A percentile compares a stretch with the other conserved stretches of the same genome.
Evolutionary conservation across 2,797 vertebrate genomes (phyloP).

Genomic region (Propithecus perrieri): DNA sequence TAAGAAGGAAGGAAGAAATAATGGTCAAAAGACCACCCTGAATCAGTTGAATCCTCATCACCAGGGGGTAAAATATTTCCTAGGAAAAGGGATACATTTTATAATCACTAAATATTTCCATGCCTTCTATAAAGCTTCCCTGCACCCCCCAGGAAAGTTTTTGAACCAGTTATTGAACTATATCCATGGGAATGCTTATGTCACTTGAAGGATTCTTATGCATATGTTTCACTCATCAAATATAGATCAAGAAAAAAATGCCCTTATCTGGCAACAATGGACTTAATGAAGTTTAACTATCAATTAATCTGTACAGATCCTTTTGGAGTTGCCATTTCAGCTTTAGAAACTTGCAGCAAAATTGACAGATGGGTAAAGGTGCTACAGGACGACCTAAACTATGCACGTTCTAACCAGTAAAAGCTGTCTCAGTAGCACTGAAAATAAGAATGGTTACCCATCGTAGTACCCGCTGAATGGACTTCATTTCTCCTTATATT

Average conservation of each 20-base stretch:
- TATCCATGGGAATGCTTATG: neutral
- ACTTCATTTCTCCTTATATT: neutral
- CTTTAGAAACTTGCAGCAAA: conserved; percentile 14
- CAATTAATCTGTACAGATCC: neutral
- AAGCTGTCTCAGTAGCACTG: neutral
- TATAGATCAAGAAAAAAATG: neutral
- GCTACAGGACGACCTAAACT: neutral
- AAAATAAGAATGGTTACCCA: neutral
- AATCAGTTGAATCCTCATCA: neutral
- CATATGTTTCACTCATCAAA: neutral
- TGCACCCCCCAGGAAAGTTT: neutral
- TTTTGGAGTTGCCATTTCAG: neutral
- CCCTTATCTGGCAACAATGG: neutral
- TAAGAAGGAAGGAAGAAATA: neutral
- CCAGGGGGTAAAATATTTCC: neutral
- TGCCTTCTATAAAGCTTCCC: neutral
- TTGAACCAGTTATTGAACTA: neutral
- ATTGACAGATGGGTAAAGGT: neutral
- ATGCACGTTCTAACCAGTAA: accelerated
- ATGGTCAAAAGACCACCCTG: neutral
- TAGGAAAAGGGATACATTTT: neutral
- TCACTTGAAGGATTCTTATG: neutral
- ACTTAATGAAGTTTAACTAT: neutral
- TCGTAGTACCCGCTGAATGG: neutral
- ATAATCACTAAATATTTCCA: conserved; percentile 23